Evolutionary conservation across 2,888 invertebrate genomes (phyloP), one percentile per base, ranked within the genome.

Genomic region (Eupithecia abbreviata): DNA sequence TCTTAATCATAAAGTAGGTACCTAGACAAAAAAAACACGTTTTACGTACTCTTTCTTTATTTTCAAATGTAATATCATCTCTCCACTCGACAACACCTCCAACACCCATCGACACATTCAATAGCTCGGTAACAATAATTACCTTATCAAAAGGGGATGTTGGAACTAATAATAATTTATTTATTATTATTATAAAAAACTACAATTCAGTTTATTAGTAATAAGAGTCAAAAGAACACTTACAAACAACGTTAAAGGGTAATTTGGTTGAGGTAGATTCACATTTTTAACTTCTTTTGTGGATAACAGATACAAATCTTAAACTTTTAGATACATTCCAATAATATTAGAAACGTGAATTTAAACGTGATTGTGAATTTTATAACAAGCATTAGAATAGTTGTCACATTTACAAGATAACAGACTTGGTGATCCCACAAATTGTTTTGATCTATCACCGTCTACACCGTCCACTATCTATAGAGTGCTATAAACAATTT

Each of bases 181-280:
- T 91, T 90, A 90, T 58, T 62, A 76, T 91, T 90, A 90, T 62
- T 58, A 74, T 76, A 75, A 92, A 93, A 93, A 92, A 91, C 93
- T 93, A 93, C 91, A 82, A 84, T 88, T 90, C 90, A 92, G 90
- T 91, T 84, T 89, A 91, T 92, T 91, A 92, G 89, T 91, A 90
- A 87, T 92, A 93, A 93, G 93, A 94, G 92, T 92, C 91, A 93
- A 93, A 92, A 92, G 92, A 94, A 93, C 92, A 93, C 93, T 94
- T 94, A 94, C 83, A 91, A 91, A 93, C 89, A 90, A 94, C 91
- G 88, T 93, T 93, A 93, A 92, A 91, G 92, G 93, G 92, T 93
- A 93, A 92, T 94, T 93, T 94, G 90, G 91, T 93, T 94, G 94
- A 94, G 94, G 94, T 94, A 94, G 94, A 94, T 94, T 92, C 88